A percentile compares a stretch with the other conserved stretches of the same genome.
phyloP scores from a whole-genome alignment of 2,113 vertebrate genomes.

The Ophiodon elongatus region DNA sequence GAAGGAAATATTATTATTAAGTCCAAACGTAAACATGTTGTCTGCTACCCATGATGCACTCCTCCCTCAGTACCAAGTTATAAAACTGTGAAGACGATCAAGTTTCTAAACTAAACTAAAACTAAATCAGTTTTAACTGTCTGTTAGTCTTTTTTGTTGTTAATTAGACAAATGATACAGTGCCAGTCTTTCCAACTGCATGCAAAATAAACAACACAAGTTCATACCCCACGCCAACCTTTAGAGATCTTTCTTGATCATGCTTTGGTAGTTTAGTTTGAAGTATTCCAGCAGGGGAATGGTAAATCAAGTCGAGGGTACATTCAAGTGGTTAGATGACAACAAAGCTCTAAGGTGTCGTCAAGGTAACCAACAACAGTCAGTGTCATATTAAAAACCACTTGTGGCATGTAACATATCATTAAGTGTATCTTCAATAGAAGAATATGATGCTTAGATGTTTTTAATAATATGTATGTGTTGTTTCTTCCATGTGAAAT shows the following conservation, averaged over 20 bases:
- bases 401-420: background rate
- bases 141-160: background rate
- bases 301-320: too few relatives aligned
- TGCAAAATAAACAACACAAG: background rate
- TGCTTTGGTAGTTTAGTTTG: background rate
- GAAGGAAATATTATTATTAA: conserved; percentile 6
- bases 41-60: conserved; percentile 22
- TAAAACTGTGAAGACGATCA: conserved; percentile 19
- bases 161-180: background rate
- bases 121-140: background rate
- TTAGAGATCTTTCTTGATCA: background rate
- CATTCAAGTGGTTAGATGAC: background rate
- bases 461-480: background rate
- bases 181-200: background rate
- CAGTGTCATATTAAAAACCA: background rate
- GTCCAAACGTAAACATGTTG: conserved; percentile 23
- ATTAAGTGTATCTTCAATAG: background rate
- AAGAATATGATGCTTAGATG: background rate
- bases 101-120: conserved; percentile 11
- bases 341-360: background rate
- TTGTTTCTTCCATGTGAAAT: background rate
- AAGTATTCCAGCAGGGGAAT: too few relatives aligned
- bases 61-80: background rate
- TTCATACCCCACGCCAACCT: background rate
- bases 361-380: background rate